These are phyloP conservation scores for Gymnocephalus cernua DNA, from an alignment of 2,113 vertebrate genomes.

Conservation along the genomic window DNA sequence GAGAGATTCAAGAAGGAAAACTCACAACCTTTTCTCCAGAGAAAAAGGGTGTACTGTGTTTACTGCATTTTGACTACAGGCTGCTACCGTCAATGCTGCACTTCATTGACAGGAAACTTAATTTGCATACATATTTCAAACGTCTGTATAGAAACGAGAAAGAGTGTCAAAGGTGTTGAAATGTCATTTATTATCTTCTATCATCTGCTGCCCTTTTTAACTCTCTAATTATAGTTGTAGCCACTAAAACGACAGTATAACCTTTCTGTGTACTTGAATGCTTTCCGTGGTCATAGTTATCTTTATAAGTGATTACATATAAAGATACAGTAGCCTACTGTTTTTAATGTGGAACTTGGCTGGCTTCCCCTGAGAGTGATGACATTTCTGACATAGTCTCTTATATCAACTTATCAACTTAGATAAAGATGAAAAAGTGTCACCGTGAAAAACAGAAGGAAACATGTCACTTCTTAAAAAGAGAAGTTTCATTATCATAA, in stretches of 20 bases:
- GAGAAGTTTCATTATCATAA: background rate
- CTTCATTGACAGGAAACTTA: constrained; percentile 35
- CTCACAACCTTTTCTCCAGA: background rate
- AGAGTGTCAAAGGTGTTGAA: constrained; percentile 29
- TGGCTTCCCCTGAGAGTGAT: constrained; percentile 10
- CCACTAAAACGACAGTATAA: constrained; percentile 14
- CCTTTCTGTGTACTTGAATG: background rate
- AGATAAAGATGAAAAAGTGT: background rate
- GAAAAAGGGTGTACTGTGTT: background rate
- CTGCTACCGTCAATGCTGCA: constrained; percentile 11
- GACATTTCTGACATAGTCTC: constrained; percentile 1
- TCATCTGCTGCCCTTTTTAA: constrained; percentile 4
- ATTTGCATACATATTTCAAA: constrained; percentile 63
- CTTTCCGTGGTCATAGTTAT: constrained; percentile 2
- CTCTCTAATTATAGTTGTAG: background rate
- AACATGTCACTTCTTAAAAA: background rate
- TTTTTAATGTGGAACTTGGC: background rate
- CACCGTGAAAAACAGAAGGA: constrained; percentile 22
- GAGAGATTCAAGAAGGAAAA: background rate
- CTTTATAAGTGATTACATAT: background rate
- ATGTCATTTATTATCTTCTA: constrained; percentile 28
- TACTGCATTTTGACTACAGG: background rate
- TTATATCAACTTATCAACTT: constrained; percentile 29
- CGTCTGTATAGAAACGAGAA: constrained; percentile 21
- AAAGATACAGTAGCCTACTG: background rate